A percentile compares a stretch with the other conserved stretches of the same genome.
Conservation (phyloP, 1,140 invertebrate species). For the Bombus confusus region DNA sequence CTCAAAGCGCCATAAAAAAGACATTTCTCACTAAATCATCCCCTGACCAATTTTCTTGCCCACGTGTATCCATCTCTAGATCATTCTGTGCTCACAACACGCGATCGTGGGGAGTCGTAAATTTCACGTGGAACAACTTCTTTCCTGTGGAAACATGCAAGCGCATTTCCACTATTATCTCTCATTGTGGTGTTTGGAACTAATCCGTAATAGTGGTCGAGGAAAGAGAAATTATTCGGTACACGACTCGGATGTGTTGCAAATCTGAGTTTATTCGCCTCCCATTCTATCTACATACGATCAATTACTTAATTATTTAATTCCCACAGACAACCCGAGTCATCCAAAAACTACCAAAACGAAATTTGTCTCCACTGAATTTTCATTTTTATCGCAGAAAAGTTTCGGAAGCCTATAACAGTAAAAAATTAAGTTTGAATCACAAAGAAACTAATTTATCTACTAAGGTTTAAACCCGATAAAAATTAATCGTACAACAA, state of each 20-base stretch:
- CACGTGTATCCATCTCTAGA: neutral
- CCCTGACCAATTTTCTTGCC: constrained; percentile 21
- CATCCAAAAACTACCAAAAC: too few relatives aligned
- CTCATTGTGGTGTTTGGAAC: neutral
- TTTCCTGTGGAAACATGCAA: constrained; percentile 1
- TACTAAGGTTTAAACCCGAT: neutral
- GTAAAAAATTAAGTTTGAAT: too few relatives aligned
- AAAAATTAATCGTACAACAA: too few relatives aligned
- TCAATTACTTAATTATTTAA: neutral
- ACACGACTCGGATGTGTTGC: neutral
- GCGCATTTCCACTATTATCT: constrained; percentile 27
- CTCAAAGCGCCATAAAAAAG: neutral
- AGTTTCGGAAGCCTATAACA: neutral
- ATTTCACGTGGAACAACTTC: constrained; percentile 1
- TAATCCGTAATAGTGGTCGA: neutral
- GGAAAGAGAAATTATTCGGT: neutral
- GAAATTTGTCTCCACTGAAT: too few relatives aligned
- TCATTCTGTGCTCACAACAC: neutral
- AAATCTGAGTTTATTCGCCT: neutral
- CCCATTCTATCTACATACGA: neutral
- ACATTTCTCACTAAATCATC: constrained; percentile 17
- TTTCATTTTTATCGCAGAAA: too few relatives aligned
- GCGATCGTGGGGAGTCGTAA: constrained; percentile 4
- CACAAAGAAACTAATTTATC: neutral
- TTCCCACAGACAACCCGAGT: too few relatives aligned